phyloP scores from a whole-genome alignment of 2,113 vertebrate genomes.

The Oenanthe melanoleuca region DNA sequence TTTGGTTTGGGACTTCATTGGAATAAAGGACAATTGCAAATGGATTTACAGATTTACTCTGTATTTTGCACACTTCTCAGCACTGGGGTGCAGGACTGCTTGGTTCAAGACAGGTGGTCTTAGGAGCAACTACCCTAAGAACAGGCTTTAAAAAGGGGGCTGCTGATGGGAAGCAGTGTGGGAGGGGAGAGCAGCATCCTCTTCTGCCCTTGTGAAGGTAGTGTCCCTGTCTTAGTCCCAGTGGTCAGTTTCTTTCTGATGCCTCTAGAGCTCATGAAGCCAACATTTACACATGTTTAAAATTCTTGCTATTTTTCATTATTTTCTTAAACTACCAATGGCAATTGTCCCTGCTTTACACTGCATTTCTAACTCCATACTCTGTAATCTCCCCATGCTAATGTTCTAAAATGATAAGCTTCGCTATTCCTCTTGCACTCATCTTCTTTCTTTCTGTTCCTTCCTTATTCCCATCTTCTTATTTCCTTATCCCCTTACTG shows the following conservation, averaged over 20 bases:
- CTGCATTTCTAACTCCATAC: not conserved
- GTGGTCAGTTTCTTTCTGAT: not conserved
- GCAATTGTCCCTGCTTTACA: not conserved
- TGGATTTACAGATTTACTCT: not conserved
- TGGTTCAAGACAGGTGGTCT: not conserved
- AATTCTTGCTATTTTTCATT: not conserved
- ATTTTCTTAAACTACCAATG: not conserved
- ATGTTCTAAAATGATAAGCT: not conserved
- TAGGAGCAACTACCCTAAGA: not conserved
- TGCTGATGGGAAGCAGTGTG: not conserved
- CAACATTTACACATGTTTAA: not conserved
- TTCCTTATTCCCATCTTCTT: not conserved
- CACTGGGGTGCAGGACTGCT: not conserved
- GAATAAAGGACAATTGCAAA: not conserved
- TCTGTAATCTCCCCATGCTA: not conserved
- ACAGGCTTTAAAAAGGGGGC: not conserved
- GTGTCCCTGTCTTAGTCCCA: not conserved
- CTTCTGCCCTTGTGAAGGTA: not conserved
- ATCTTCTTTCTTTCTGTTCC: not conserved
- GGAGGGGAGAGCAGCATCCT: fast-evolving
- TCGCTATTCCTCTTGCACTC: not conserved
- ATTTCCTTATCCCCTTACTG: not conserved
- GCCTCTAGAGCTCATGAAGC: not conserved
- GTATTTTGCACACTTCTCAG: not conserved
- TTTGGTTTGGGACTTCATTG: not conserved